These are phyloP conservation scores for Lepidurus packardi DNA, from an alignment of 1,140 invertebrate species.

Conservation along the genomic window DNA sequence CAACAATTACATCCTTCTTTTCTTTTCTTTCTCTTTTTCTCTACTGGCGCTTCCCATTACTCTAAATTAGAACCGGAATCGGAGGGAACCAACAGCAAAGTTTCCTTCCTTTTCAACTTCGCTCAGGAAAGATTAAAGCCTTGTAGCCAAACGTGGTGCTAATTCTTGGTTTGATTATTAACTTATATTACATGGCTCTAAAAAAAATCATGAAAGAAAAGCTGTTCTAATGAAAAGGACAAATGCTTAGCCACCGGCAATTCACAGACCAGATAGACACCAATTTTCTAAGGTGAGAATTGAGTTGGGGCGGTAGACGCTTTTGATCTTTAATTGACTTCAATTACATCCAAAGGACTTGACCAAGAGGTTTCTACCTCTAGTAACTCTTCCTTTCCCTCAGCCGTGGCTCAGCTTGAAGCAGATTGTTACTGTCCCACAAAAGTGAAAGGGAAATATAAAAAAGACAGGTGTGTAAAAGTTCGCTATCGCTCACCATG, in stretches of 20 bases:
- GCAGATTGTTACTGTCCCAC: not conserved
- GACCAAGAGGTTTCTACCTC: not conserved
- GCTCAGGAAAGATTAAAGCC: not conserved
- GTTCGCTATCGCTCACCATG: not conserved
- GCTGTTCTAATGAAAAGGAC: not conserved
- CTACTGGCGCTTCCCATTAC: not conserved
- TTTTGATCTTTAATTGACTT: constrained; percentile 22
- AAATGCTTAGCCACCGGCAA: not conserved
- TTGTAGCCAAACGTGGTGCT: not conserved
- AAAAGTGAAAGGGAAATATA: not conserved
- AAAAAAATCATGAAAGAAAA: not conserved
- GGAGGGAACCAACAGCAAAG: not conserved
- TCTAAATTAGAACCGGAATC: constrained; percentile 13
- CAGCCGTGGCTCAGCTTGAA: not conserved
- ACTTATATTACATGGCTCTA: not conserved
- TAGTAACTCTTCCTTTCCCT: not conserved
- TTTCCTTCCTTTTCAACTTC: not conserved
- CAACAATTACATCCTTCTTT: constrained; percentile 5
- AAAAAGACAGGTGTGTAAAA: constrained; percentile 15
- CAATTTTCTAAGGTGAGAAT: not conserved
- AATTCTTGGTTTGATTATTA: not conserved
- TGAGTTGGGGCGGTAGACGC: not conserved
- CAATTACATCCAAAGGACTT: not conserved
- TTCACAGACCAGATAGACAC: not conserved
- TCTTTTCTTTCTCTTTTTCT: not conserved